Evolutionary conservation across 1,140 invertebrate genomes (phyloP).

Genomic region (Drosophila subpulchrella): DNA sequence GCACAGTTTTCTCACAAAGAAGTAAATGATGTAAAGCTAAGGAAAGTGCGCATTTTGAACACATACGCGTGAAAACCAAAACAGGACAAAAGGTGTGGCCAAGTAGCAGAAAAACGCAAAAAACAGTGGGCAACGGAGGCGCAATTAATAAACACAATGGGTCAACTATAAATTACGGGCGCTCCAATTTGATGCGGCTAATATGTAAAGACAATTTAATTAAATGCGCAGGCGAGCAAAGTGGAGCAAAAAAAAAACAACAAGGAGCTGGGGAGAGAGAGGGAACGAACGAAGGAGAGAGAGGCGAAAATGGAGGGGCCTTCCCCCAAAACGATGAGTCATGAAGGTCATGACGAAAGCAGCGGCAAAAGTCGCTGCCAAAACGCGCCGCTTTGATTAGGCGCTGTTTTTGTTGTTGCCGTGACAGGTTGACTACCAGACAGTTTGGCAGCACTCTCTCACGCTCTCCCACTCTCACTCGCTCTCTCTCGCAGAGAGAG

Average conservation of each 20-base stretch:
- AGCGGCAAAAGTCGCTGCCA: slow-evolving; percentile 70
- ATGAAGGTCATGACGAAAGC: slow-evolving; percentile 84
- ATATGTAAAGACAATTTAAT: slow-evolving; percentile 78
- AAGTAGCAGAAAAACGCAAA: slow-evolving; percentile 10
- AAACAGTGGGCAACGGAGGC: slow-evolving; percentile 3
- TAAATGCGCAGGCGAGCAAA: slow-evolving; percentile 66
- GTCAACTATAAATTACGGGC: slow-evolving; percentile 74
- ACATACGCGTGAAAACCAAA: slow-evolving; percentile 1
- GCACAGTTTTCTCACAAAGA: slow-evolving; percentile 2
- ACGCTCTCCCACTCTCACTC: slow-evolving; percentile 3
- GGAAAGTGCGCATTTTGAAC: neutral
- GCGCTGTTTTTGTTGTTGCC: slow-evolving; percentile 45
- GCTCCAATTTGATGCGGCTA: slow-evolving; percentile 73
- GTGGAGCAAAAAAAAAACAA: slow-evolving; percentile 32
- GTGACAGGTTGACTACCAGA: slow-evolving; percentile 75
- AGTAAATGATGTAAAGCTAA: neutral
- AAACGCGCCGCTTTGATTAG: slow-evolving; percentile 76
- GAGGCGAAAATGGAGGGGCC: slow-evolving; percentile 4
- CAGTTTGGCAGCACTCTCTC: slow-evolving; percentile 72
- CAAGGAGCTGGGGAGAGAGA: neutral
- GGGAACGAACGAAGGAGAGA: neutral
- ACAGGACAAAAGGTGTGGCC: slow-evolving; percentile 43
- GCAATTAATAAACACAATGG: slow-evolving; percentile 75
- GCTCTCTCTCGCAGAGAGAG: slow-evolving; percentile 21
- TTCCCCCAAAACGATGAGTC: slow-evolving; percentile 77